Evolutionary conservation across 2,113 vertebrate species (phyloP).

Genomic region (Vimba vimba): DNA sequence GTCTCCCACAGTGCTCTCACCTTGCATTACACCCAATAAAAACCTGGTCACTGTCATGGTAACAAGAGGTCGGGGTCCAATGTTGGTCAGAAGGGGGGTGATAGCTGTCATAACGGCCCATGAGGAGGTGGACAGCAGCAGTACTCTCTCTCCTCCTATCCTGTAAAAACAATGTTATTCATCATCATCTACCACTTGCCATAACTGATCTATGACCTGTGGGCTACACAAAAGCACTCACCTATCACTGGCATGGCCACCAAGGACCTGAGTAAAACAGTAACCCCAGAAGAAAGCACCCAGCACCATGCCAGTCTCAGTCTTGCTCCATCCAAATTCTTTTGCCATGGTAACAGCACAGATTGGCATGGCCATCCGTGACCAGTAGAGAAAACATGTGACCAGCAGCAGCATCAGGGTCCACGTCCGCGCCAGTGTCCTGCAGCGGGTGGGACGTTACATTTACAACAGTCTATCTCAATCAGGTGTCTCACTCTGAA

Average conservation of each 20-base stretch:
- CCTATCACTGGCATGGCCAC: constrained; percentile 87
- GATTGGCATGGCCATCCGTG: constrained; percentile 84
- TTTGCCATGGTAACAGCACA: constrained; percentile 81
- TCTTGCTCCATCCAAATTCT: constrained; percentile 87
- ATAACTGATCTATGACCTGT: not conserved
- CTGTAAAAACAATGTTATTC: constrained; percentile 63
- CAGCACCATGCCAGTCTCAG: constrained; percentile 83
- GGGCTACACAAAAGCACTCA: constrained; percentile 51
- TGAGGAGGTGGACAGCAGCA: constrained; percentile 80
- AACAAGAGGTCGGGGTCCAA: constrained; percentile 74
- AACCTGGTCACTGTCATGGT: constrained; percentile 81
- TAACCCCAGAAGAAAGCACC: constrained; percentile 96
- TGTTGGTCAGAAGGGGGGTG: constrained; percentile 78
- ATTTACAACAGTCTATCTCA: not conserved
- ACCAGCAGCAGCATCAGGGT: constrained; percentile 80
- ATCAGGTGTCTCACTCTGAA: not conserved
- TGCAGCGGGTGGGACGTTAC: constrained; percentile 50
- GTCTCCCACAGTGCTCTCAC: constrained; percentile 68
- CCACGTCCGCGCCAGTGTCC: constrained; percentile 79
- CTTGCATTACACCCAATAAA: constrained; percentile 89
- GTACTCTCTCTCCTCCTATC: constrained; percentile 87
- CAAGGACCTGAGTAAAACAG: constrained; percentile 88
- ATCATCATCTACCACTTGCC: not conserved
- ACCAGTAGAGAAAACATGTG: constrained; percentile 87
- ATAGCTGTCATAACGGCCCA: constrained; percentile 80